Evolutionary conservation across 2,113 vertebrate species (phyloP), one percentile per base, ranked within the genome.

Genomic region (Rana temporaria): DNA sequence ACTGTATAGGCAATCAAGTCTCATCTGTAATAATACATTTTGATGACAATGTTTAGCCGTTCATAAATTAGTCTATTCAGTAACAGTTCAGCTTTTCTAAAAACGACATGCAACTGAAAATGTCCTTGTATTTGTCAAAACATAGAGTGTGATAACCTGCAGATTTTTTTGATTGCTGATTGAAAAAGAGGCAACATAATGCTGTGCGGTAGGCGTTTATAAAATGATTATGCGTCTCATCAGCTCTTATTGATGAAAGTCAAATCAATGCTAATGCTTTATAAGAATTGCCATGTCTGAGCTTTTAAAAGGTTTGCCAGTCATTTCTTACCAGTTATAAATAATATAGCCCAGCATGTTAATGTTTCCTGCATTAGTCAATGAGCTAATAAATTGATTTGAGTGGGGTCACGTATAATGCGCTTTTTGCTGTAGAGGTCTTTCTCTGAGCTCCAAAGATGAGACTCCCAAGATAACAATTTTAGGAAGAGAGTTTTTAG

Each of bases 241-340:
- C 85, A 77, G 68, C 60, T 18, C 87, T 69, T 82, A 48, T 77
- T 1, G 53, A 68, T 68, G 48, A 67, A 19, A 26, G 26, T 11
- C 22, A 84, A 88, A 88, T 88, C 70, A 85, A 60, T 85, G 60
- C 6, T 85, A 85, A 88, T 87, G 81, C 78, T 88, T 88, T 74
- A 78, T 71, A 11, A 78, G 72, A 65, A 60, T 74, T 19, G 26
- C 55, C 19, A 73, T 48, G 19, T 56, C 19, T 74, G n/a, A 56
- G 55, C 71, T 60, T 74, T 74, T 74, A 74, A 73, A 73, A 60
- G 71, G 71, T 60, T 59, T 74, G 71, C 34, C 57, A 74, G 48
- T 32, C 69, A 2, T 32, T 76, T 64, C 65, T 84, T 87, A 64
- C 86, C 84, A 26, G 6, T 55, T 66, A 55, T 80, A 74, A 65